Conservation (phyloP, 2,113 vertebrate species). For the Naja naja region DNA sequence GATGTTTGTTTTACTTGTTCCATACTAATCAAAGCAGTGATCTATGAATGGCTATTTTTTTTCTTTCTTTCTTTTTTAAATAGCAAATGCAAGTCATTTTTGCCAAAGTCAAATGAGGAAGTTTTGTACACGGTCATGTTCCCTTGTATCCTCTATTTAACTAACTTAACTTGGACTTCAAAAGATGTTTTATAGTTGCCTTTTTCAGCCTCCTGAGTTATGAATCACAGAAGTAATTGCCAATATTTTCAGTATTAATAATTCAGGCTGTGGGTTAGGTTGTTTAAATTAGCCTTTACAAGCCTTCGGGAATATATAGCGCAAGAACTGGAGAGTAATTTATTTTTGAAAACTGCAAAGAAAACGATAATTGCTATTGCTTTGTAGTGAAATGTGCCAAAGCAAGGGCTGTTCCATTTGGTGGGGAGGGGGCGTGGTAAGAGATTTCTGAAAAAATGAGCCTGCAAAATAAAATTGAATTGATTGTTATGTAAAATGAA, state of each 20-base stretch:
- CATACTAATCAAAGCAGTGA: neutral
- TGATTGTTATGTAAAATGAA: neutral
- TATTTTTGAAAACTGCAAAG: neutral
- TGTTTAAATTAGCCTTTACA: neutral
- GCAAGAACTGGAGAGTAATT: neutral
- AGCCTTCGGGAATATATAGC: neutral
- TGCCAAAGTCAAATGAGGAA: neutral
- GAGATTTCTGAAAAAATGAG: neutral
- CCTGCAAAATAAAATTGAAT: neutral
- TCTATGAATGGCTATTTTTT: neutral
- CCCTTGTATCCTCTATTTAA: neutral
- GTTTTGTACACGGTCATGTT: neutral
- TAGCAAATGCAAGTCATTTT: neutral
- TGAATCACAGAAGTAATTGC: neutral
- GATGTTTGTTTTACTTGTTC: neutral
- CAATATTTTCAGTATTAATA: neutral
- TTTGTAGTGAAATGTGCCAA: neutral
- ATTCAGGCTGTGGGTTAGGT: neutral
- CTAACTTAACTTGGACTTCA: neutral
- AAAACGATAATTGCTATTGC: neutral
- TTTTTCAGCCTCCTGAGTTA: neutral
- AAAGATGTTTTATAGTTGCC: neutral
- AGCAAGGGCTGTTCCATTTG: neutral
- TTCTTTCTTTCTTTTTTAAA: neutral
- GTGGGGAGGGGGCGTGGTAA: fast-evolving